Conservation (phyloP, 92 coral and sea anemone species). For the Paramuricea clavata region DNA sequence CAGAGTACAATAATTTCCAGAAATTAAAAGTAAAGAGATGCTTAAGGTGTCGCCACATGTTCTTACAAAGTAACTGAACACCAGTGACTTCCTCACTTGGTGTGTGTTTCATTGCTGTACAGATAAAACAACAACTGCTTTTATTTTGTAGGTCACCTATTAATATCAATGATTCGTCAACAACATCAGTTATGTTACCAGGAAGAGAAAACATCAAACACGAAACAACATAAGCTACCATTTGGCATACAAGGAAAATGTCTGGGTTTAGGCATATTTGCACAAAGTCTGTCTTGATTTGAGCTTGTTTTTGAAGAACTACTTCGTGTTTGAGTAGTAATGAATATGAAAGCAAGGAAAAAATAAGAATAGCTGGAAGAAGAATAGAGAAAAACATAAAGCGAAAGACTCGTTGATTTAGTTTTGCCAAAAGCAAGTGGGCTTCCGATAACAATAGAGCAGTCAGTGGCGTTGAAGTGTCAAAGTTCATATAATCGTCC, state of each 20-base stretch:
- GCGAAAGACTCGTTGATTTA: conserved; percentile 8
- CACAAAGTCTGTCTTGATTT: conserved; percentile 37
- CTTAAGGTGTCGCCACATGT: conserved; percentile 34
- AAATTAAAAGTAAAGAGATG: background rate
- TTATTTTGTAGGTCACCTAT: conserved; percentile 24
- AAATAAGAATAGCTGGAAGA: conserved; percentile 10
- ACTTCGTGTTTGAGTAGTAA: background rate
- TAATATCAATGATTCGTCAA: conserved; percentile 33
- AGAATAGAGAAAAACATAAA: conserved; percentile 15
- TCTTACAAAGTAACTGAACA: conserved; percentile 7
- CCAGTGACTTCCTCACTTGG: conserved; percentile 2
- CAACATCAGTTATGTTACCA: background rate
- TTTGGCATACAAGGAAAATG: background rate
- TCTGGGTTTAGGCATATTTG: conserved; percentile 47
- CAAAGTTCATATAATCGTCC: background rate
- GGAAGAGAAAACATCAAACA: conserved; percentile 30
- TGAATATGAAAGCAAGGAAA: conserved; percentile 11
- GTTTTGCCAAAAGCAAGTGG: background rate
- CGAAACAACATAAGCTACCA: conserved; percentile 16
- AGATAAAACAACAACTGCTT: conserved; percentile 18
- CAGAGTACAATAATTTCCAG: conserved; percentile 12
- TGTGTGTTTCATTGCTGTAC: conserved; percentile 10
- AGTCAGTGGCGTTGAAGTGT: conserved; percentile 24
- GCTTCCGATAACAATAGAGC: background rate
- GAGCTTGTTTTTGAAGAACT: conserved; percentile 16